Evolutionary conservation across 2,113 vertebrate genomes (phyloP), one percentile per base, ranked within the genome.

Genomic region (Accipiter virgatus): DNA sequence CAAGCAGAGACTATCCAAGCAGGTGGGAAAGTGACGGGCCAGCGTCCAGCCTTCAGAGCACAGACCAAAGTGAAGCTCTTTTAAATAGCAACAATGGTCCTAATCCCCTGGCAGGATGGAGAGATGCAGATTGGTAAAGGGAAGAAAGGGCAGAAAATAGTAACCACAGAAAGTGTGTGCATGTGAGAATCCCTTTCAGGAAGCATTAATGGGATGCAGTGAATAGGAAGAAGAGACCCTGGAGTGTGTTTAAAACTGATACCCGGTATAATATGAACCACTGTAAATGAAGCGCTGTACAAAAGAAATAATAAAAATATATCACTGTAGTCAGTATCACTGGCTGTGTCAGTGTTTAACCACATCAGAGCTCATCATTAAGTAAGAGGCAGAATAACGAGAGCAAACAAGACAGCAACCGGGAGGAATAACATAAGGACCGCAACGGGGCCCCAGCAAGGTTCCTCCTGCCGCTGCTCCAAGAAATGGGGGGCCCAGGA

Each of bases 151-250:
- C 13, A 71, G 63, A 94, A 95, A 91, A 97, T 91, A 97, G 94
- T 55, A 91, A 80, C 78, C 16, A n/a, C 67, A 73, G 73, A 93
- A 95, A 75, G 42, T 21, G n/a, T 59, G 53, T 74, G 81, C 75
- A 27, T 94, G 79, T 86, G 67, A 95, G 94, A 85, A 80, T 88
- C 59, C 59, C 55, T 95, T 97, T 97, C 87, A 96, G 79, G 67
- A 77, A 62, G 74, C 59, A 48, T 94, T 97, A 97, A 95, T 95
- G 65, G 94, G n/a, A 93, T 88, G 79, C 75, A 93, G 43, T 97
- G 94, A 97, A 95, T 93, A 94, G 94, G 93, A 96, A 97, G 95
- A 97, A 83, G 93, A 91, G 89, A 96, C 84, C 95, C 95, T 21
- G 45, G 94, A 90, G 94, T 79, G 93, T 86, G 94, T 94, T 95